Evolutionary conservation across 2,888 invertebrate genomes (phyloP), one percentile per base, ranked within the genome.

Genomic region (Drosophila subquinaria): DNA sequence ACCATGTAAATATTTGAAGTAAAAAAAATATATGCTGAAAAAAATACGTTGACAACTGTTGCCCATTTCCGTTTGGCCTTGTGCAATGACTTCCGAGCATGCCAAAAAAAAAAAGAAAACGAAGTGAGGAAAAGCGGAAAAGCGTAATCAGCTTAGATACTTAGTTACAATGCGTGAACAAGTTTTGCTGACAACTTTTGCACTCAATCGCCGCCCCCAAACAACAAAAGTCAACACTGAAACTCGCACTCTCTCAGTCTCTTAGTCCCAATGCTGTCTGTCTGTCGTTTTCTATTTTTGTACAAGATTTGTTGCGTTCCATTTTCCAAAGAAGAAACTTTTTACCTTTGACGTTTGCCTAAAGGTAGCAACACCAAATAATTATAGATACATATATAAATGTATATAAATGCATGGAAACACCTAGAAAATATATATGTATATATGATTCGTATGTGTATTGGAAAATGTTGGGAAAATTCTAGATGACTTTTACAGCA

Each of bases 271-370:
- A 51, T 70, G 57, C 38, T 51, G 30, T 17, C 20, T 20, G n/a
- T 30, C 30, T 30, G 51, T 51, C 56, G 60, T 64, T 72, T 56
- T 85, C 84, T 85, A 85, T 85, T 85, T 88, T 81, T 69, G 81
- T 76, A 81, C 59, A 79, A 82, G 73, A 85, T 88, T 88, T 82
- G 73, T 82, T 74, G 82, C 81, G 84, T 85, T 81, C 88, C 88
- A 88, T 88, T 85, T 85, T 80, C 76, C 76, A 73, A 71, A 80
- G 61, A 55, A 69, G 52, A 62, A 71, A 80, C 79, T 63, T 82
- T 84, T 75, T 82, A 84, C 84, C 84, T 83, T 87, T 83, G 87
- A 81, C 86, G 82, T 60, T 62, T 62, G 82, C 79, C 71, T 73
- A 56, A 82, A 85, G 88, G 88, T 88, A 79, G 79, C 80, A 63